A percentile compares a stretch with the other conserved stretches of the same genome.
These are phyloP conservation scores for Lymantria monacha DNA, from an alignment of 2,888 invertebrate species.

Conservation along the genomic window DNA sequence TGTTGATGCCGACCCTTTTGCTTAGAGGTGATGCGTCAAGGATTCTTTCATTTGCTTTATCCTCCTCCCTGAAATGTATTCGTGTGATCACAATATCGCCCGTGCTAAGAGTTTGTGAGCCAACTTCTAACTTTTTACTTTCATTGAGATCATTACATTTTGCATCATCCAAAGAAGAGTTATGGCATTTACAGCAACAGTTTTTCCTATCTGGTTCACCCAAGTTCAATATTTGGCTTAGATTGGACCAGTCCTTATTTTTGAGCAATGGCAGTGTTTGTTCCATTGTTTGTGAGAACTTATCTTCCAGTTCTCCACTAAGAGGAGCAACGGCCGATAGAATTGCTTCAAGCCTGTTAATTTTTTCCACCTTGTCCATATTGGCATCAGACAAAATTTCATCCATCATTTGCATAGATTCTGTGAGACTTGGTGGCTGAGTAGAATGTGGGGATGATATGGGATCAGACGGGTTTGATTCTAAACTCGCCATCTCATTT, in stretches of 20 bases:
- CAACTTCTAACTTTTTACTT: constrained; percentile 78
- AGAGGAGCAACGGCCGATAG: constrained; percentile 89
- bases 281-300: constrained; percentile 79
- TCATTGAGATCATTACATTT: constrained; percentile 75
- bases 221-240: constrained; percentile 75
- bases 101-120: constrained; percentile 93
- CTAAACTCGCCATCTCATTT: constrained; percentile 90
- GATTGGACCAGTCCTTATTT: constrained; percentile 78
- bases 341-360: constrained; percentile 93
- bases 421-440: constrained; percentile 91
- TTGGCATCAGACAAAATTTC: constrained; percentile 90
- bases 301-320: constrained; percentile 82
- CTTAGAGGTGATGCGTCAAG: constrained; percentile 71
- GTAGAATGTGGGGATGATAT: constrained; percentile 89
- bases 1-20: constrained; percentile 68
- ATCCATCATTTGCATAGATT: constrained; percentile 95
- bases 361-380: constrained; percentile 92
- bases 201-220: constrained; percentile 69
- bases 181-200: constrained; percentile 83
- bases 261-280: constrained; percentile 77
- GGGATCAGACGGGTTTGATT: constrained; percentile 90
- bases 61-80: constrained; percentile 83
- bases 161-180: constrained; percentile 59
- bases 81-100: constrained; percentile 96
- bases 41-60: constrained; percentile 70